Evolutionary conservation across 2,888 invertebrate species (phyloP), one percentile per base, ranked within the genome.

Genomic region (Drosophila yooni): DNA sequence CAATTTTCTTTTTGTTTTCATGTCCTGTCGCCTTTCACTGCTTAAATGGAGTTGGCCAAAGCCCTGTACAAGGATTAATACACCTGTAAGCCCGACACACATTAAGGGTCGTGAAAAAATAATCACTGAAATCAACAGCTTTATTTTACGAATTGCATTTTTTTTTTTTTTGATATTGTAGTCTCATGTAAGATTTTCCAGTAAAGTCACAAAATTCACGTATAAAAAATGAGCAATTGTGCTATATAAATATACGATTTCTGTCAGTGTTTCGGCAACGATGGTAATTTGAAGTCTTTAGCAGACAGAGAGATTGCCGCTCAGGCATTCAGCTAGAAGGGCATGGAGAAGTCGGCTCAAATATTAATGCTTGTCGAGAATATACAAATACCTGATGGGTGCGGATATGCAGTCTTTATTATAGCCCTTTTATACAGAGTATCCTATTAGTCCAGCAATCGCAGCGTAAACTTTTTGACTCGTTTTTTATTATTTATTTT

Each of bases 401-500:
- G 40, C 40, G 1, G 10, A 43, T 13, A 21, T 13, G 7, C 3
- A 7, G 7, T 13, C 21, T 13, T 3, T 13, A 3, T 46, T 13
- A 46, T 2, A 15, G 1, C 21, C 7, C 21, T 43, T 21, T 21
- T 18, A 43, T 11, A n/a, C 8, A 36, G 53, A 34, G 58, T 64
- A 56, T 60, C 11, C 40, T 10, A 5, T 21, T 2, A 15, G 67
- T 51, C 34, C 13, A 8, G 27, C 57, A 51, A 6, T 10, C 3
- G 13, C 21, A 13, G 15, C 27, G 13, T n/a, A 4, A 27, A 0
- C 15, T 25, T 6, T 38, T 21, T 15, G 10, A 3, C 1, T 54
- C 34, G 40, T 61, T 31, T 43, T 27, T 52, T 62, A 65, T 64
- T 79, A 62, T 54, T 36, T 27, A n/a, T 72, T 75, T 75, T 66